Base-by-base conservation (phyloP, 2,113 vertebrate genomes). In the Dicerorhinus sumatrensis region DNA sequence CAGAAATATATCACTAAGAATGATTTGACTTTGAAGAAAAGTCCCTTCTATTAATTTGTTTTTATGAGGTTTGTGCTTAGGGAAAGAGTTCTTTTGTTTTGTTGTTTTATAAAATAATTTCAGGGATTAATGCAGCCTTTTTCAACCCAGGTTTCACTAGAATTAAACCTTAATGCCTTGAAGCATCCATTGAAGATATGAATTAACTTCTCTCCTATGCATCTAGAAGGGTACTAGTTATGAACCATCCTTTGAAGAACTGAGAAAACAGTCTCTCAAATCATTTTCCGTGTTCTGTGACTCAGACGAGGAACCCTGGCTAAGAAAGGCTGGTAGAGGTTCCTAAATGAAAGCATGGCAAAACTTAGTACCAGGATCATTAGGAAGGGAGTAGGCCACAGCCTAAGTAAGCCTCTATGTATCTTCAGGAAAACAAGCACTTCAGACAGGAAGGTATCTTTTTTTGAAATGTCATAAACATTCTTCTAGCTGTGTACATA, bases 101-200 rank as follows among this genome's bases (percentile, higher is more conserved):
- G 51, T 54, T 51, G 92, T 96, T 69, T 76, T n/a, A 83, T 29
- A 85, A 95, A 97, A 79, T 58, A 84, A 92, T 75, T 96, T 83
- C 67, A 82, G n/a, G 39, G 42, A 89, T 77, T 94, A 86, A 82
- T 58, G 33, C 2, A 84, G 25, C 16, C 36, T 29, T 81, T 96
- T 75, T 63, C 58, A 60, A 81, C 12, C 46, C 39, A 33, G 27
- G 9, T 81, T 93, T 36, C 58, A 70, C 39, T 76, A 81, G 65
- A 84, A 85, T 95, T 89, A 91, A 96, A 86, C 46, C 20, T n/a
- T 79, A 84, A 39, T 31, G 33, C 56, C 18, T 92, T 42, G 36
- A 86, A 69, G 56, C 27, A 86, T 42, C 73, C 73, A 62, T 36
- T 62, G 62, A 63, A 54, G 21, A 42, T 23, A 92, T 75, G 17